phyloP scores from a whole-genome alignment of 2,113 vertebrate species.

The Anseranas semipalmata region DNA sequence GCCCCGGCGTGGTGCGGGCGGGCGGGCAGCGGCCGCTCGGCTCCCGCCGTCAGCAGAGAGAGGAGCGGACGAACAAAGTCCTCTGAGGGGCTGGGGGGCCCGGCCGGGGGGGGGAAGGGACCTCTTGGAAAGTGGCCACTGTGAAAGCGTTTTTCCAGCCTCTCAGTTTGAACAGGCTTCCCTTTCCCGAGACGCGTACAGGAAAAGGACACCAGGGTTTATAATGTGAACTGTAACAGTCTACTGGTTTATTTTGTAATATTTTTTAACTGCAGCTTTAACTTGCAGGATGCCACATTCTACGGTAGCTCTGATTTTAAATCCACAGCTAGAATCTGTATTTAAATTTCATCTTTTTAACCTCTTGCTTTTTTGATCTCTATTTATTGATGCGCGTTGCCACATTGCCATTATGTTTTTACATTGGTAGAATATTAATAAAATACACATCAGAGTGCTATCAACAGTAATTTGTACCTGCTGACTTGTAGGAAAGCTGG shows the following conservation, averaged over 20 bases:
- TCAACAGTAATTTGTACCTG: conserved; percentile 72
- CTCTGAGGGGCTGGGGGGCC: neutral
- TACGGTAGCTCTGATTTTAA: conserved; percentile 68
- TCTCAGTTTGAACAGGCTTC: conserved; percentile 58
- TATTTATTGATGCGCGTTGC: conserved; percentile 79
- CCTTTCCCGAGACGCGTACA: conserved; percentile 58
- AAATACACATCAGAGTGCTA: conserved; percentile 71
- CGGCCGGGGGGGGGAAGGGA: neutral
- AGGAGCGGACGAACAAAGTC: conserved; percentile 13
- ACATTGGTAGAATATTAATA: conserved; percentile 71
- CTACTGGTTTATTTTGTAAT: conserved; percentile 74
- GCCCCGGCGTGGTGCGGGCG: neutral
- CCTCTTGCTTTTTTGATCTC: conserved; percentile 67
- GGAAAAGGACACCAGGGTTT: conserved; percentile 63
- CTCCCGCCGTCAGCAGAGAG: conserved; percentile 37
- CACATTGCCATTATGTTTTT: conserved; percentile 67
- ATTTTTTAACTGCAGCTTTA: conserved; percentile 51
- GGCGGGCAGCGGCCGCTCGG: neutral
- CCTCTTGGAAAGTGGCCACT: conserved; percentile 42
- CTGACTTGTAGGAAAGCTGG: conserved; percentile 76
- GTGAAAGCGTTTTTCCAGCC: conserved; percentile 20
- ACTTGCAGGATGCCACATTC: conserved; percentile 68
- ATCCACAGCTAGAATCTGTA: conserved; percentile 71
- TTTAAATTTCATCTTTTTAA: conserved; percentile 77
- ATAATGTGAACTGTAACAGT: conserved; percentile 78